Evolutionary conservation across 2,113 vertebrate species (phyloP), one percentile per base, ranked within the genome.

Genomic region (Nothocercus julius): DNA sequence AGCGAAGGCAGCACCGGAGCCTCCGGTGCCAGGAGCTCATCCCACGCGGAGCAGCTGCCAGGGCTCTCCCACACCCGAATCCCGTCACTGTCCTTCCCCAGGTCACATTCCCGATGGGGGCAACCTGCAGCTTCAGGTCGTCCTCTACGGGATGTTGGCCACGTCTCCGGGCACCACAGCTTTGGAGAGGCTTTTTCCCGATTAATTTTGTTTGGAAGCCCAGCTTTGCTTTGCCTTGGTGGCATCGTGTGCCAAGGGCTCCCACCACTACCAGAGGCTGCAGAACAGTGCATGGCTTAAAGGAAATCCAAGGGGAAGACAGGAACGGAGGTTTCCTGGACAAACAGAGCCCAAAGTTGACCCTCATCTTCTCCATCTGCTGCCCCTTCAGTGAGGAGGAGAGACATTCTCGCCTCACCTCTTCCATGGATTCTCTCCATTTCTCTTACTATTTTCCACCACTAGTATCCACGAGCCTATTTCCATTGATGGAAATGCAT

Each of bases 81-180:
- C 13, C 69, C 17, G 21, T 20, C 14, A 11, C 53, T 14, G 75
- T 47, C 72, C 56, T 54, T 12, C 40, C n/a, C 5, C 0, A 45
- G 11, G 11, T 51, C 42, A 34, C 24, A 13, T 62, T 36, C 63
- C 44, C 0, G 1, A 5, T 28, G 13, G 22, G 1, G 1, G 28
- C 11, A 13, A 54, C 27, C 59, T 30, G 42, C 73, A 3, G 2
- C 0, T 9, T 24, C 51, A 24, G 36, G 24, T 76, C 18, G 67
- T 59, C 54, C 79, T 4, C 32, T 67, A 27, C 30, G 0, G 1
- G 15, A 56, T 38, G 56, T n/a, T 24, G 16, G 47, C 28, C 0
- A 0, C n/a, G 5, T 36, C 45, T 18, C 64, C 1, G 5, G 42
- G 24, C 1, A 12, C 8, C 0, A 0, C 7, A 11, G 9, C 16